Percentiles rank a stretch among this genome's conserved stretches.
phyloP scores from a whole-genome alignment of 2,113 vertebrate genomes.

The Jacana jacana region DNA sequence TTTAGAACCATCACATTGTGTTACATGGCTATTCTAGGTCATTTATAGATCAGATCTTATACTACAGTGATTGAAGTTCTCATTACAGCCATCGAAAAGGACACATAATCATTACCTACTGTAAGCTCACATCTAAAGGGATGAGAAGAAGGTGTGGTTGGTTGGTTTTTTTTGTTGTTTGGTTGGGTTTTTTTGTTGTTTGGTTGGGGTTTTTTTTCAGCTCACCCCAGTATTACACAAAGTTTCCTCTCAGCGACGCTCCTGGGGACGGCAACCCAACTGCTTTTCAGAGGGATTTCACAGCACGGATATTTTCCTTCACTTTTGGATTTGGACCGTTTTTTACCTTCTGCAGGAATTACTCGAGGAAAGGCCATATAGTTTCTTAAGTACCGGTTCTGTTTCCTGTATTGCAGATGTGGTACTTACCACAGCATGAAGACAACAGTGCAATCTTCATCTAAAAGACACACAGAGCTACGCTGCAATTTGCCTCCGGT shows the following conservation, averaged over 20 bases:
- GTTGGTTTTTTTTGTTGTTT: too few species aligned
- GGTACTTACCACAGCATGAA: constrained; percentile 78
- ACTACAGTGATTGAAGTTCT: constrained; percentile 93
- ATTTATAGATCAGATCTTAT: constrained; percentile 92
- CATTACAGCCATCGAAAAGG: constrained; percentile 90
- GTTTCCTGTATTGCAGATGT: constrained; percentile 67
- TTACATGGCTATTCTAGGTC: constrained; percentile 97
- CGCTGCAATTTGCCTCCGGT: constrained; percentile 71
- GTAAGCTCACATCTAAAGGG: constrained; percentile 80
- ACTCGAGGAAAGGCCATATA: constrained; percentile 23
- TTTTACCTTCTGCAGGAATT: constrained; percentile 49
- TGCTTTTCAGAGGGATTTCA: constrained; percentile 42
- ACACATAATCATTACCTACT: constrained; percentile 94
- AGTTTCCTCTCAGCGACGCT: constrained; percentile 52
- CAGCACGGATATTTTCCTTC: constrained; percentile 14
- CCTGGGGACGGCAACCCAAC: constrained; percentile 50
- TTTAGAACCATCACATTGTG: constrained; percentile 90
- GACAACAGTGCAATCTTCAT: constrained; percentile 65
- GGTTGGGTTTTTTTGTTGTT: too few species aligned
- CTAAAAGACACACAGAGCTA: constrained; percentile 72
- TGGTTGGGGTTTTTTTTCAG: neutral
- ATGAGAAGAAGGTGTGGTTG: constrained; percentile 68
- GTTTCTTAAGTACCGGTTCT: constrained; percentile 72
- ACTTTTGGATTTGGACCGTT: constrained; percentile 4
- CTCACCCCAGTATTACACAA: constrained; percentile 71